These are phyloP conservation scores for Stomatorhinus walkeri DNA, from an alignment of 2,797 vertebrate genomes.

Conservation along the genomic window DNA sequence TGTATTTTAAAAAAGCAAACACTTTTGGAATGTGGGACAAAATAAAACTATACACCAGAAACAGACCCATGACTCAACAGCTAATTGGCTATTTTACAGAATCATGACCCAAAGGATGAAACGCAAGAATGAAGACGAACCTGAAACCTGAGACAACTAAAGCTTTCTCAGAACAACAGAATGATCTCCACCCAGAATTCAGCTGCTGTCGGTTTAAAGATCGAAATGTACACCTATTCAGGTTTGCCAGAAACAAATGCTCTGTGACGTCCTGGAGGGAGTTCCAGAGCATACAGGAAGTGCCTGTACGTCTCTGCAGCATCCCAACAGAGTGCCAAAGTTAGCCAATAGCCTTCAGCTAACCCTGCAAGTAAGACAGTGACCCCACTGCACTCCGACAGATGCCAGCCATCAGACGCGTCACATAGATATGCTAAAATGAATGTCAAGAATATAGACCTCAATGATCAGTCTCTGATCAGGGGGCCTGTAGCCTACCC, in stretches of 20 bases:
- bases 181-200: not conserved
- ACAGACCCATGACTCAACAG: not conserved
- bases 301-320: not conserved
- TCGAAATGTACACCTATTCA: not conserved
- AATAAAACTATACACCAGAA: not conserved
- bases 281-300: not conserved
- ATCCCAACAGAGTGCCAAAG: not conserved
- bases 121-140: not conserved
- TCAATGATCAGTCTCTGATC: not conserved
- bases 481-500: not conserved
- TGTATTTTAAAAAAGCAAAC: not conserved
- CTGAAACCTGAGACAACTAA: not conserved
- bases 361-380: constrained; percentile 32
- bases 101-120: not conserved
- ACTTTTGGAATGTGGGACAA: not conserved
- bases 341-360: not conserved
- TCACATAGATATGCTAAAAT: not conserved
- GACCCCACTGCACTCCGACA: constrained; percentile 29
- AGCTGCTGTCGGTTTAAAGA: not conserved
- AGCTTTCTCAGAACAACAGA: not conserved
- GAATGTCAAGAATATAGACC: not conserved
- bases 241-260: not conserved
- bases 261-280: not conserved
- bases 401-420: not conserved
- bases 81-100: not conserved